These are phyloP conservation scores for Matsumurasca onukii DNA, from an alignment of 1,140 invertebrate genomes.

Conservation along the genomic window DNA sequence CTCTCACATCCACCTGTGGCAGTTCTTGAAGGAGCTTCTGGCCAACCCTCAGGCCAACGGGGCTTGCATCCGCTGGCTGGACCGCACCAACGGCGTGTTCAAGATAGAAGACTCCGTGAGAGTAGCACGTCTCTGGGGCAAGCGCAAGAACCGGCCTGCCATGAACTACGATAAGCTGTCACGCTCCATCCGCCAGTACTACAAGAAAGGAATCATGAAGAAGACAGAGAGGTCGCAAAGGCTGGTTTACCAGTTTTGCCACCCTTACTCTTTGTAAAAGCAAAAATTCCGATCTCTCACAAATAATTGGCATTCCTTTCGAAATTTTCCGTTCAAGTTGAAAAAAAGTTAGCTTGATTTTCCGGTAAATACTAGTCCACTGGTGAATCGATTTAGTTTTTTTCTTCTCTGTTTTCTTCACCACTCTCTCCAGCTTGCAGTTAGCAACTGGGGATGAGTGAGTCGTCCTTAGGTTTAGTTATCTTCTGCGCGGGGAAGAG, in stretches of 20 bases:
- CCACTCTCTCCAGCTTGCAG: constrained; percentile 30
- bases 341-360: constrained; percentile 3
- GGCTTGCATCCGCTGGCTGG: constrained; percentile 95
- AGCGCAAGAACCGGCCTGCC: constrained; percentile 94
- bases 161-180: constrained; percentile 99
- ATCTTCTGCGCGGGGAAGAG: constrained; percentile 5
- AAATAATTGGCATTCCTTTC: background rate
- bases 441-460: constrained; percentile 25
- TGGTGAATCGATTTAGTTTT: constrained; percentile 10
- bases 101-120: constrained; percentile 98
- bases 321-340: background rate
- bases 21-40: constrained; percentile 96
- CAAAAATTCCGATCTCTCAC: background rate
- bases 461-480: background rate
- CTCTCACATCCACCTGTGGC: constrained; percentile 98
- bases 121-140: constrained; percentile 95
- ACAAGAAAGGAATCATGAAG: constrained; percentile 99
- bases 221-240: constrained; percentile 97
- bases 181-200: constrained; percentile 97
- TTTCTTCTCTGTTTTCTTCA: constrained; percentile 17
- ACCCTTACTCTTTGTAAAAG: constrained; percentile 80
- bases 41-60: constrained; percentile 82
- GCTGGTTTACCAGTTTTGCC: constrained; percentile 98
- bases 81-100: constrained; percentile 92
- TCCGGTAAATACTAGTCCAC: constrained; percentile 11